These are phyloP conservation scores for Drosophila niveifrons DNA, from an alignment of 2,888 invertebrate genomes.

Conservation along the genomic window DNA sequence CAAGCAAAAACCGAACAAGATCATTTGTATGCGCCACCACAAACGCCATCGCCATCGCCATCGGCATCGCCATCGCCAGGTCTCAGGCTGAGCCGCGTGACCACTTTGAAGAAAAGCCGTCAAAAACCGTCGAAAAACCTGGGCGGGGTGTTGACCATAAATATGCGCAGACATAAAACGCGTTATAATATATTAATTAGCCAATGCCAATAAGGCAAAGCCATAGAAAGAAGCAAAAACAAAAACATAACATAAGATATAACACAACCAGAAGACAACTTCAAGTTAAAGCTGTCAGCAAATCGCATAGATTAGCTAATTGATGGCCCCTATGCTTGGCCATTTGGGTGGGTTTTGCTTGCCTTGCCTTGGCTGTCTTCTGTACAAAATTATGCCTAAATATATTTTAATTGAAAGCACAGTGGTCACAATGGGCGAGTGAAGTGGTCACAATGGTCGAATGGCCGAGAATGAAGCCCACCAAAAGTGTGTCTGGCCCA, in stretches of 20 bases:
- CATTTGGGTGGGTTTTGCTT: slow-evolving; percentile 11
- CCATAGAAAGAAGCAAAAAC: neutral
- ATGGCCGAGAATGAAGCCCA: slow-evolving; percentile 49
- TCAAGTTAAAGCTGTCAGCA: slow-evolving; percentile 4
- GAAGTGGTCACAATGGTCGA: neutral
- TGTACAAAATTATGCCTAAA: slow-evolving; percentile 62
- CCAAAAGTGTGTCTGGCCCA: slow-evolving; percentile 74
- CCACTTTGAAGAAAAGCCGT: slow-evolving; percentile 77
- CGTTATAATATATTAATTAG: slow-evolving; percentile 64
- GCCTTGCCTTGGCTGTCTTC: neutral
- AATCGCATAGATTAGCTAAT: slow-evolving; percentile 21
- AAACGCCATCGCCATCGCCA: slow-evolving; percentile 37
- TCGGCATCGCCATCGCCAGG: slow-evolving; percentile 49
- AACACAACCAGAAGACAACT: neutral
- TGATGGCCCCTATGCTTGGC: neutral
- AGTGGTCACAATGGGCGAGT: slow-evolving; percentile 45
- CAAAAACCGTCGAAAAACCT: slow-evolving; percentile 35
- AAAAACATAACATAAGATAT: slow-evolving; percentile 1
- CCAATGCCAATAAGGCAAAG: slow-evolving; percentile 32
- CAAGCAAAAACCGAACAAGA: slow-evolving; percentile 35
- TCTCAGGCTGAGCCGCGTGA: slow-evolving; percentile 58
- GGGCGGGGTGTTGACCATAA: slow-evolving; percentile 72
- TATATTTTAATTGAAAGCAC: slow-evolving; percentile 73
- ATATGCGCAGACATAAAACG: slow-evolving; percentile 42
- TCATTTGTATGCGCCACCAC: slow-evolving; percentile 64